These are phyloP conservation scores for Perizoma affinitatum DNA, from an alignment of 2,888 invertebrate genomes.

Conservation along the genomic window DNA sequence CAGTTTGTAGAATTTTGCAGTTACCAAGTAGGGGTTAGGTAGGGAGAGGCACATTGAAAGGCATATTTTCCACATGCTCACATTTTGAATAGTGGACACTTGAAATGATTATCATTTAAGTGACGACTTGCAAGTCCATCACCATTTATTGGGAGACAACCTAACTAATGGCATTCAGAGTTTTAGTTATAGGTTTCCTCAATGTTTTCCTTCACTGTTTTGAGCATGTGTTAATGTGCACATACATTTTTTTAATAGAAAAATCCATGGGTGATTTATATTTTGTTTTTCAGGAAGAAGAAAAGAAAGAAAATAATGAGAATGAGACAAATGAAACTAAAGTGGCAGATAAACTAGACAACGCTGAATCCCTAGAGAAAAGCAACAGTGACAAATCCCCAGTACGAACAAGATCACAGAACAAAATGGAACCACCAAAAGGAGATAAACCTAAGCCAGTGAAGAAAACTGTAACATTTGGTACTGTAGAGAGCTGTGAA, in stretches of 20 bases:
- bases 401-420: slow-evolving; percentile 77
- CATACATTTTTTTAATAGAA: not conserved
- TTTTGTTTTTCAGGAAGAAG: slow-evolving; percentile 71
- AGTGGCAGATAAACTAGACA: slow-evolving; percentile 52
- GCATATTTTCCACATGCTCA: too few relatives aligned
- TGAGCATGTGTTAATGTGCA: too few relatives aligned
- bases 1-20: too few relatives aligned
- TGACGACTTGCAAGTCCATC: too few relatives aligned
- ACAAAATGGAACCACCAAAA: slow-evolving; percentile 78
- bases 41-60: too few relatives aligned
- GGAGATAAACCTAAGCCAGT: slow-evolving; percentile 76
- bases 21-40: too few relatives aligned
- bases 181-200: too few relatives aligned
- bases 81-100: too few relatives aligned
- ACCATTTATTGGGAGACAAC: too few relatives aligned
- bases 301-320: slow-evolving; percentile 79
- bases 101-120: too few relatives aligned
- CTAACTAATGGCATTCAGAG: too few relatives aligned
- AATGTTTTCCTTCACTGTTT: too few relatives aligned
- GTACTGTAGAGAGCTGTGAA: slow-evolving; percentile 86
- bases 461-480: slow-evolving; percentile 87
- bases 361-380: slow-evolving; percentile 54
- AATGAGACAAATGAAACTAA: slow-evolving; percentile 65
- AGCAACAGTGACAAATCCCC: slow-evolving; percentile 68
- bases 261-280: not conserved